phyloP scores from a whole-genome alignment of 2,113 vertebrate genomes.

The Python bivittatus region DNA sequence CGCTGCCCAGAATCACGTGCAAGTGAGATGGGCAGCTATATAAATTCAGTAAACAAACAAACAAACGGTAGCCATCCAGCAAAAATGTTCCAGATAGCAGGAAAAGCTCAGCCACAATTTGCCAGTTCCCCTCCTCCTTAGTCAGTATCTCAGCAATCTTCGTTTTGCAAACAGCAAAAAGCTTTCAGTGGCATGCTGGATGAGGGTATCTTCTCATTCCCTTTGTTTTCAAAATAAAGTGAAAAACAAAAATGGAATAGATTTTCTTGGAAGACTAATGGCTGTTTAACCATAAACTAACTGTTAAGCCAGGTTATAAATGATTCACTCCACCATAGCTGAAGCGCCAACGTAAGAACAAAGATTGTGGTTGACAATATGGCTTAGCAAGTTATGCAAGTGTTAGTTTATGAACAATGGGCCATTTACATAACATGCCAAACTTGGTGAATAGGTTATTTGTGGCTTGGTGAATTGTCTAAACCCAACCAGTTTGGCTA shows the following conservation, averaged over 20 bases:
- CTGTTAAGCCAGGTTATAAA: neutral
- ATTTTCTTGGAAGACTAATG: neutral
- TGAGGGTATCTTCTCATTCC: neutral
- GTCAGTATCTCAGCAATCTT: neutral
- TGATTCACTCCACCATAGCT: neutral
- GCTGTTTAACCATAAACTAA: neutral
- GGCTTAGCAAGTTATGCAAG: neutral
- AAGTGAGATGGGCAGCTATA: neutral
- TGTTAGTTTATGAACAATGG: neutral
- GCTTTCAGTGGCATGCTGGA: neutral
- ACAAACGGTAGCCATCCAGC: neutral
- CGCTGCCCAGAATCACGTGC: neutral
- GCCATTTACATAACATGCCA: neutral
- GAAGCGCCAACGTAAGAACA: neutral
- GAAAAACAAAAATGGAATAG: neutral
- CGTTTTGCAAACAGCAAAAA: neutral
- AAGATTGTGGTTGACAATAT: neutral
- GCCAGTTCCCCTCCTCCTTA: neutral
- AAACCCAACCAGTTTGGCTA: neutral
- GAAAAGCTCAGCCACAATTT: neutral
- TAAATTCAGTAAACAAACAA: neutral
- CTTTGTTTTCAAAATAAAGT: neutral
- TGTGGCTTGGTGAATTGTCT: neutral
- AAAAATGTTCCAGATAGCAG: neutral
- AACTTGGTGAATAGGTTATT: neutral